These are phyloP conservation scores for Lamprologus lemairii DNA, from an alignment of 2,113 vertebrate species.

Conservation along the genomic window DNA sequence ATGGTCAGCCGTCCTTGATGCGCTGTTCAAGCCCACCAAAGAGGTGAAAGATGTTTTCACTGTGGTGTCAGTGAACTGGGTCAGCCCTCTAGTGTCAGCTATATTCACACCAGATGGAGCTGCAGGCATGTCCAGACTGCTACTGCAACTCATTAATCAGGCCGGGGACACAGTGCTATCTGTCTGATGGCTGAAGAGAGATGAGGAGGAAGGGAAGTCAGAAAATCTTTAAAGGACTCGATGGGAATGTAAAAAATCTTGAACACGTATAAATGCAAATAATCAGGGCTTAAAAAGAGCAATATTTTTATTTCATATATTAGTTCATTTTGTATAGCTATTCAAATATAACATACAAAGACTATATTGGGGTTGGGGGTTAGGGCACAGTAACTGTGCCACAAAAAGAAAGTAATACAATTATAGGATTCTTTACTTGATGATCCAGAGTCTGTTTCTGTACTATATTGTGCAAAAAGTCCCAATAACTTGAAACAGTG, in stretches of 20 bases:
- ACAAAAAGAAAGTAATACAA: not conserved
- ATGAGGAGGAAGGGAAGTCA: not conserved
- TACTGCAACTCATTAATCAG: conserved; percentile 28
- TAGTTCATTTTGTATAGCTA: not conserved
- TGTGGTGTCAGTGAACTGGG: conserved; percentile 1
- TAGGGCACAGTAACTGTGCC: not conserved
- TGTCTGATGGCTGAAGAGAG: not conserved
- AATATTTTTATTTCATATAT: not conserved
- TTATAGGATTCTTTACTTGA: not conserved
- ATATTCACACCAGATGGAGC: conserved; percentile 27
- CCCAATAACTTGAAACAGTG: not conserved
- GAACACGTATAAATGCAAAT: not conserved
- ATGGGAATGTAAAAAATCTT: not conserved
- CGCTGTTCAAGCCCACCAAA: not conserved
- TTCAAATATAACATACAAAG: not conserved
- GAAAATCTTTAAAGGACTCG: not conserved
- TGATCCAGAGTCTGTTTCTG: not conserved
- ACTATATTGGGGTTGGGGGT: not conserved
- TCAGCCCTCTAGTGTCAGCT: not conserved
- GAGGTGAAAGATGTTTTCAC: conserved; percentile 2
- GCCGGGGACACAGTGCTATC: not conserved
- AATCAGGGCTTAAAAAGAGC: not conserved
- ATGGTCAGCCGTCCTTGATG: not conserved
- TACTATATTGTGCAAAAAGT: not conserved
- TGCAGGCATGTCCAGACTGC: not conserved